A percentile compares a stretch with the other conserved stretches of the same genome.
These are phyloP conservation scores for Dioctria rufipes DNA, from an alignment of 2,888 invertebrate species.

Conservation along the genomic window DNA sequence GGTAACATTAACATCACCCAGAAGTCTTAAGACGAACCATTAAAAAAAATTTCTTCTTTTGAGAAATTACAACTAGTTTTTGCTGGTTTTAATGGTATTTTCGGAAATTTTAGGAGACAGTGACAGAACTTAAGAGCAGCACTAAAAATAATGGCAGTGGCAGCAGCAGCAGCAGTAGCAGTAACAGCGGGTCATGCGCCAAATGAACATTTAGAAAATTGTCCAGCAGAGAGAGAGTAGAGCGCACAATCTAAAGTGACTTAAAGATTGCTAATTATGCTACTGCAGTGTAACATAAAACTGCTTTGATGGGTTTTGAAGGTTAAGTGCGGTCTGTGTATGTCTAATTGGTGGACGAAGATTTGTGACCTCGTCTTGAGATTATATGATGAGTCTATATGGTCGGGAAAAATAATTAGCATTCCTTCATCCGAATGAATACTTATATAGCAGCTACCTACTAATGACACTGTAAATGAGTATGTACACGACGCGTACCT, in stretches of 20 bases:
- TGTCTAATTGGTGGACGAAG: no score
- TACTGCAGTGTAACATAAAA: no score
- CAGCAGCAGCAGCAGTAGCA: no score
- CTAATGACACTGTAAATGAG: no score
- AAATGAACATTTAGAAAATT: slow-evolving; percentile 24
- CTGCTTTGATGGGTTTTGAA: not conserved
- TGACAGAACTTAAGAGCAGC: no score
- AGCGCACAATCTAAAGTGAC: not conserved
- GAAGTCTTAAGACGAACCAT: slow-evolving; percentile 29
- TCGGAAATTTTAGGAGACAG: not conserved
- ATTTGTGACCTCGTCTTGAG: not conserved
- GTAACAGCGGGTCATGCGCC: not conserved
- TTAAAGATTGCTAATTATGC: not conserved
- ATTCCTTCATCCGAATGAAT: not conserved
- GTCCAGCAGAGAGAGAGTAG: not conserved
- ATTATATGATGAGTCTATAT: not conserved
- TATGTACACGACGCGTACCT: no score
- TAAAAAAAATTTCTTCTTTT: slow-evolving; percentile 36
- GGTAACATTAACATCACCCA: slow-evolving; percentile 32
- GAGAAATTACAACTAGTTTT: slow-evolving; percentile 46
- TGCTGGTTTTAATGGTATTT: slow-evolving; percentile 24
- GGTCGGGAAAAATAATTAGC: not conserved
- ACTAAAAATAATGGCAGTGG: no score
- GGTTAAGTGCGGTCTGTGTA: not conserved
- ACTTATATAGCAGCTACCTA: no score